These are phyloP conservation scores for Callyntrura guangdongensis DNA, from an alignment of 2,888 invertebrate genomes.

Conservation along the genomic window DNA sequence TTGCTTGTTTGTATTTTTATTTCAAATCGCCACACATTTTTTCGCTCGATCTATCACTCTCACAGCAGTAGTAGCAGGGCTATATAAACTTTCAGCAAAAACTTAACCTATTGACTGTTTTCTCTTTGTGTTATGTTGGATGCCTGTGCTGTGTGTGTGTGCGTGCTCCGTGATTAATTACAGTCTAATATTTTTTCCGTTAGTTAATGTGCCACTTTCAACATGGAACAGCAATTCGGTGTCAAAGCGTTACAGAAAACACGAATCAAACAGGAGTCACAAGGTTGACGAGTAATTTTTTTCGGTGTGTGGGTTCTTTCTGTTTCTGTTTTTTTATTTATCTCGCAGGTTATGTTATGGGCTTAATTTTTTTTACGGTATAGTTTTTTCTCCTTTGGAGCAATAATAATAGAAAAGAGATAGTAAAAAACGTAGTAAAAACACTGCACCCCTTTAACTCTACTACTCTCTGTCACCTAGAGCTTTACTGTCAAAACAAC, in stretches of 20 bases:
- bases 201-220: neutral
- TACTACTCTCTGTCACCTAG: neutral
- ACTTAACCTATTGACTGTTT: neutral
- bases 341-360: too few species aligned
- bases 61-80: neutral
- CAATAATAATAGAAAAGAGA: too few species aligned
- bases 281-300: neutral
- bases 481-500: neutral
- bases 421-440: too few species aligned
- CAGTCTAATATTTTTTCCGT: neutral
- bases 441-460: neutral
- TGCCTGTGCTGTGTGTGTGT: neutral
- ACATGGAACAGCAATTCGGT: neutral
- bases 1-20: neutral
- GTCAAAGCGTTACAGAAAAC: neutral
- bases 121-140: neutral
- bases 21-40: neutral
- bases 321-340: neutral
- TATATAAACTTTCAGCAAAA: too few species aligned
- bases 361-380: neutral
- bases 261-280: neutral
- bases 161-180: neutral
- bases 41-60: neutral
- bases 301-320: neutral
- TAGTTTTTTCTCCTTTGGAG: too few species aligned